phyloP scores from a whole-genome alignment of 1,140 invertebrate species.

The Magallana angulata region DNA sequence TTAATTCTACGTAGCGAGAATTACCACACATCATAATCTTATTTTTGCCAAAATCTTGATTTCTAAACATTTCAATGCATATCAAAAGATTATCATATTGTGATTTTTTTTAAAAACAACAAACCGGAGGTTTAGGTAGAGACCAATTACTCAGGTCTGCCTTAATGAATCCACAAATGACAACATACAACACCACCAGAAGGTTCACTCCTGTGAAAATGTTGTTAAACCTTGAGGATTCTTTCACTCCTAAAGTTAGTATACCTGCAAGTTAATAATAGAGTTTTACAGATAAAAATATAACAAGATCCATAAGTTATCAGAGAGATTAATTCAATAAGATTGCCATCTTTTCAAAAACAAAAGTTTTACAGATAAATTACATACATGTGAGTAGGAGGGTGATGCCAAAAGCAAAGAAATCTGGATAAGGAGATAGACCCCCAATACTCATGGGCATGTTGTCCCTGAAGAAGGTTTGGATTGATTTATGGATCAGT shows the following conservation, averaged over 20 bases:
- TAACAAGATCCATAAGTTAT: too few species aligned
- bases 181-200: slow-evolving; percentile 89
- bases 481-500: slow-evolving; percentile 74
- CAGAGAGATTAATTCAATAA: too few species aligned
- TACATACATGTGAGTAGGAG: slow-evolving; percentile 76
- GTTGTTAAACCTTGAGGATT: slow-evolving; percentile 94
- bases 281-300: too few species aligned
- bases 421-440: slow-evolving; percentile 78
- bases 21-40: too few species aligned
- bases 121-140: slow-evolving; percentile 43
- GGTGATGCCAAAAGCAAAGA: slow-evolving; percentile 77
- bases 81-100: too few species aligned
- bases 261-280: slow-evolving; percentile 81
- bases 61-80: too few species aligned
- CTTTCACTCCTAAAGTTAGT: slow-evolving; percentile 90
- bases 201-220: slow-evolving; percentile 93
- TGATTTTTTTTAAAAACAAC: neutral
- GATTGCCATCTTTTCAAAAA: too few species aligned
- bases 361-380: slow-evolving; percentile 60
- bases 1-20: too few species aligned
- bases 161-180: slow-evolving; percentile 90
- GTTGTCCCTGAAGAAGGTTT: slow-evolving; percentile 76
- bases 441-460: slow-evolving; percentile 80
- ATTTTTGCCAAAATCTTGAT: too few species aligned
- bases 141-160: slow-evolving; percentile 82